Evolutionary conservation across 2,113 vertebrate species (phyloP).

Genomic region (Oryzias celebensis): DNA sequence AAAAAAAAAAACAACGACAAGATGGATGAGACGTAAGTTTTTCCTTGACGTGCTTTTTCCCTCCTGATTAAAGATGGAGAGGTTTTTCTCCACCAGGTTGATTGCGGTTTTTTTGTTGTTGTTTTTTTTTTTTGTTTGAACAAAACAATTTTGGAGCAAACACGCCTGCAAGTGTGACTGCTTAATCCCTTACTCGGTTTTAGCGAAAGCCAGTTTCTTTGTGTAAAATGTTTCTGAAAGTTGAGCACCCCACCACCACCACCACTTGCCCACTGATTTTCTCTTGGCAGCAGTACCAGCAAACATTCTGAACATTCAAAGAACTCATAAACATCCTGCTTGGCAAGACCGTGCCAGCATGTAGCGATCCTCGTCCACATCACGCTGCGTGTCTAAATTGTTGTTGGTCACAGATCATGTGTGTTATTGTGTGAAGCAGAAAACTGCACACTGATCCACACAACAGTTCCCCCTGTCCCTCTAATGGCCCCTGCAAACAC

Average conservation of each 20-base stretch:
- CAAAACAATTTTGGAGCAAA: neutral
- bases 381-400: conserved; percentile 32
- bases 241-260: conserved; percentile 2
- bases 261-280: conserved; percentile 16
- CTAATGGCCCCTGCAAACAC: conserved; percentile 46
- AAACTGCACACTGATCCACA: conserved; percentile 45
- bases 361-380: conserved; percentile 13
- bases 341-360: conserved; percentile 8
- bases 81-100: conserved; percentile 21
- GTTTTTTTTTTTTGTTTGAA: neutral
- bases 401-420: conserved; percentile 35
- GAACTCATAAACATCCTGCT: conserved; percentile 32
- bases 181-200: conserved; percentile 3
- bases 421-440: conserved; percentile 46
- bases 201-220: neutral
- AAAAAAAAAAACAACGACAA: neutral
- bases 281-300: conserved; percentile 33
- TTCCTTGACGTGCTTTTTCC: conserved; percentile 27
- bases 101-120: conserved; percentile 25
- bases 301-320: conserved; percentile 36
- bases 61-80: conserved; percentile 35
- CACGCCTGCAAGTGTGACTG: accelerated
- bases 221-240: conserved; percentile 6
- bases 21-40: conserved; percentile 20
- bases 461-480: conserved; percentile 33